These are phyloP conservation scores for Erannis defoliaria DNA, from an alignment of 2,888 invertebrate species.

Conservation along the genomic window DNA sequence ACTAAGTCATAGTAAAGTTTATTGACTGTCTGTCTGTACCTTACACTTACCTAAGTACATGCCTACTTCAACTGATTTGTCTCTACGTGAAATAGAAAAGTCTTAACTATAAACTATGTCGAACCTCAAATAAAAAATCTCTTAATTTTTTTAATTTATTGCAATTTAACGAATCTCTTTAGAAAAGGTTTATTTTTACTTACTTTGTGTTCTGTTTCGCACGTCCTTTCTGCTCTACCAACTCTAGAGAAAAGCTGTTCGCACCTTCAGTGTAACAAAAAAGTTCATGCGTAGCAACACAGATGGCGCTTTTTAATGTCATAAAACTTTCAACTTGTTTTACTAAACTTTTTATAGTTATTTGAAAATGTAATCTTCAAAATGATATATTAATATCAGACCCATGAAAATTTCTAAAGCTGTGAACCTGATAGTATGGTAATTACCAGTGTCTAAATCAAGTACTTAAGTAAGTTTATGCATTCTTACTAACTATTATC, in stretches of 20 bases:
- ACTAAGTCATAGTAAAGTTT: no score
- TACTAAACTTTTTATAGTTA: not conserved
- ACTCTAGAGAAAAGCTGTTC: constrained; percentile 20
- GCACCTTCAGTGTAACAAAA: constrained; percentile 24
- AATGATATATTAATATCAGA: not conserved
- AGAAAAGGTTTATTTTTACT: not conserved
- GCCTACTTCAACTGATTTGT: not conserved
- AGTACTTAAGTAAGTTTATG: no score
- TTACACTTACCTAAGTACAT: not conserved
- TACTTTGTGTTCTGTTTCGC: constrained; percentile 1
- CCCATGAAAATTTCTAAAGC: no score
- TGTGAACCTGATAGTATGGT: no score
- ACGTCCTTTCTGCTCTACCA: constrained; percentile 29
- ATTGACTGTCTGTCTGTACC: constrained; percentile 27
- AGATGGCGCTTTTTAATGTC: constrained; percentile 46
- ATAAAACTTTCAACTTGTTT: constrained; percentile 12
- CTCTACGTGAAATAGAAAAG: not conserved
- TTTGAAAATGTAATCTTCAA: not conserved
- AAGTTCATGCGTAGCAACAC: constrained; percentile 40
- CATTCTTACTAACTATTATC: no score
- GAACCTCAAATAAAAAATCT: no score
- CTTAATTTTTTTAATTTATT: not conserved
- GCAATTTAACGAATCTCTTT: not conserved
- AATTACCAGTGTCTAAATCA: no score
- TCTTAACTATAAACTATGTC: not conserved